These are phyloP conservation scores for Daphoenositta chrysoptera DNA, from an alignment of 2,113 vertebrate genomes.

Conservation along the genomic window DNA sequence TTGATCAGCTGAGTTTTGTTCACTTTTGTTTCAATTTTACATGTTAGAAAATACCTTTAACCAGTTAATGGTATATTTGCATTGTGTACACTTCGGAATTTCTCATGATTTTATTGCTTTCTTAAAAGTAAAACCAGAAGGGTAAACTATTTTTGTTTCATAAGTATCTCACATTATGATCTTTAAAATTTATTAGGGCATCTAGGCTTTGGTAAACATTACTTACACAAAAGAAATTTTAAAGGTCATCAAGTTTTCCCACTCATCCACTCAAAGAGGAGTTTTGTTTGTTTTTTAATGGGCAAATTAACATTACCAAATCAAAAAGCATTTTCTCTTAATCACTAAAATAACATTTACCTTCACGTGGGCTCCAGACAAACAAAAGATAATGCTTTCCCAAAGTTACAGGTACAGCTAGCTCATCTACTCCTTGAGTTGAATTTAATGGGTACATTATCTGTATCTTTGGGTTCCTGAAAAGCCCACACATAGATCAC, in stretches of 20 bases:
- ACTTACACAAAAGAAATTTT: background rate
- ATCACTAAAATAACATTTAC: background rate
- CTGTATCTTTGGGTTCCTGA: background rate
- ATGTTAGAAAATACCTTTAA: background rate
- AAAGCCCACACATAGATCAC: background rate
- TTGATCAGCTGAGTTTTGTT: background rate
- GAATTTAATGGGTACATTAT: background rate
- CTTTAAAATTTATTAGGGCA: background rate
- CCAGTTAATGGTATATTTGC: background rate
- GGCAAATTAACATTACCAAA: background rate
- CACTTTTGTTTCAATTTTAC: background rate
- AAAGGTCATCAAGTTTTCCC: background rate
- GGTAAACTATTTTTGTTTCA: background rate
- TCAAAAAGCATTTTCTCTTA: background rate
- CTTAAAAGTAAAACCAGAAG: background rate
- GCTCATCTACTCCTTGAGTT: background rate
- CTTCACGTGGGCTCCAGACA: background rate
- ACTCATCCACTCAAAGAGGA: background rate
- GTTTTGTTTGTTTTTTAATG: background rate
- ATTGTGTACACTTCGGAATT: background rate
- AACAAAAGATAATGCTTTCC: background rate
- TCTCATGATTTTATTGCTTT: background rate
- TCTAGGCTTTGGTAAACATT: background rate
- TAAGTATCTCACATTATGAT: background rate
- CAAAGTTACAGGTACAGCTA: background rate